Evolutionary conservation across 2,888 invertebrate genomes (phyloP).

Genomic region (Synanthedon andrenaeformis): DNA sequence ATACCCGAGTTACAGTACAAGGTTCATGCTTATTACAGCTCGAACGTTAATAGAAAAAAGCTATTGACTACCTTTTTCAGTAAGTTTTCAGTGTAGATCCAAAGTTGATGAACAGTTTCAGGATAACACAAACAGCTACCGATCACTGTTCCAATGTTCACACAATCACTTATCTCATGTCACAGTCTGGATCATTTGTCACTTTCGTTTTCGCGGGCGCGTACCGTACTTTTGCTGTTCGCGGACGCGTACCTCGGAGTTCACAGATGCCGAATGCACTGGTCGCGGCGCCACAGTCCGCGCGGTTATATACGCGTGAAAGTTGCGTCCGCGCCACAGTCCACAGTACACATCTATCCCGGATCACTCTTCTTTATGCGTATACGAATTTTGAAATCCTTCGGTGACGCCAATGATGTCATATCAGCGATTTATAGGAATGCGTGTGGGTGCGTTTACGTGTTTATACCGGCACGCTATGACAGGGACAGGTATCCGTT

Average conservation of each 20-base stretch:
- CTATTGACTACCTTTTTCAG: slow-evolving; percentile 46
- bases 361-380: slow-evolving; percentile 35
- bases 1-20: no score
- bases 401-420: slow-evolving; percentile 41
- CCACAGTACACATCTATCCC: slow-evolving; percentile 42
- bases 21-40: no score
- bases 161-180: slow-evolving; percentile 43
- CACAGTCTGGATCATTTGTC: slow-evolving; percentile 44
- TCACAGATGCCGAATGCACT: slow-evolving; percentile 40
- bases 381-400: slow-evolving; percentile 54
- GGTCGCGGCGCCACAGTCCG: slow-evolving; percentile 48
- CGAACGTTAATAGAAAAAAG: background rate
- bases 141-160: slow-evolving; percentile 62
- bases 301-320: slow-evolving; percentile 64
- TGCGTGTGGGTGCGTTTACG: slow-evolving; percentile 10
- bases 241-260: slow-evolving; percentile 31
- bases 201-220: slow-evolving; percentile 56
- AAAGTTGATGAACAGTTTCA: slow-evolving; percentile 39
- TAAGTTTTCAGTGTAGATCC: slow-evolving; percentile 29
- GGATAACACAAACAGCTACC: slow-evolving; percentile 61
- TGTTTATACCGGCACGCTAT: no score
- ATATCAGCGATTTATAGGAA: slow-evolving; percentile 10
- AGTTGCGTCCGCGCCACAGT: slow-evolving; percentile 43
- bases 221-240: slow-evolving; percentile 8
- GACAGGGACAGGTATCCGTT: no score